Evolutionary conservation across 1,140 invertebrate species (phyloP).

Genomic region (Drosophila sproati): DNA sequence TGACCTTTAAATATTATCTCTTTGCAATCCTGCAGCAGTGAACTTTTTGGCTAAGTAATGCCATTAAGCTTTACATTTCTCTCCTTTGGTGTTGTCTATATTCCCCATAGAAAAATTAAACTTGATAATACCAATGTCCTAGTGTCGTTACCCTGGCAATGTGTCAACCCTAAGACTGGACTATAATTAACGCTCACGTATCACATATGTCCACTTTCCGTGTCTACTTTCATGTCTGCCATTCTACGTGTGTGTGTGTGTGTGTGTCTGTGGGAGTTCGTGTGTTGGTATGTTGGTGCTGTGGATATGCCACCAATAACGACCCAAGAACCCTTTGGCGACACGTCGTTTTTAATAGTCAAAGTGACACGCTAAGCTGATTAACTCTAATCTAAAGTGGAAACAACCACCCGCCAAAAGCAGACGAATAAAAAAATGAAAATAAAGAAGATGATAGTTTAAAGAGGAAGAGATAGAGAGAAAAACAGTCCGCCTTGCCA

Average conservation of each 20-base stretch:
- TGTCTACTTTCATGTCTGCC: not conserved
- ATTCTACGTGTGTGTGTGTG: not conserved
- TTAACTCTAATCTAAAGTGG: constrained; percentile 76
- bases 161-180: constrained; percentile 42
- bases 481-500: constrained; percentile 48
- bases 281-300: not conserved
- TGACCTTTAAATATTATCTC: not conserved
- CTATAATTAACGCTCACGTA: constrained; percentile 44
- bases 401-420: constrained; percentile 22
- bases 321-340: constrained; percentile 56
- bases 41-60: not conserved
- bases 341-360: constrained; percentile 71
- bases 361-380: constrained; percentile 79
- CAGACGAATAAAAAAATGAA: constrained; percentile 29
- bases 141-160: constrained; percentile 12
- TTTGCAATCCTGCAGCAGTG: not conserved
- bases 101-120: not conserved
- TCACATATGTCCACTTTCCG: constrained; percentile 30
- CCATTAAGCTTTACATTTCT: not conserved
- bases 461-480: constrained; percentile 16
- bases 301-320: constrained; percentile 37
- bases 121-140: constrained; percentile 18
- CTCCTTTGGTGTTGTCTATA: not conserved
- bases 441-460: constrained; percentile 22
- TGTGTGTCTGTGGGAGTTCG: constrained; percentile 8